phyloP scores from a whole-genome alignment of 2,113 vertebrate species.

The Centropus unirufus region DNA sequence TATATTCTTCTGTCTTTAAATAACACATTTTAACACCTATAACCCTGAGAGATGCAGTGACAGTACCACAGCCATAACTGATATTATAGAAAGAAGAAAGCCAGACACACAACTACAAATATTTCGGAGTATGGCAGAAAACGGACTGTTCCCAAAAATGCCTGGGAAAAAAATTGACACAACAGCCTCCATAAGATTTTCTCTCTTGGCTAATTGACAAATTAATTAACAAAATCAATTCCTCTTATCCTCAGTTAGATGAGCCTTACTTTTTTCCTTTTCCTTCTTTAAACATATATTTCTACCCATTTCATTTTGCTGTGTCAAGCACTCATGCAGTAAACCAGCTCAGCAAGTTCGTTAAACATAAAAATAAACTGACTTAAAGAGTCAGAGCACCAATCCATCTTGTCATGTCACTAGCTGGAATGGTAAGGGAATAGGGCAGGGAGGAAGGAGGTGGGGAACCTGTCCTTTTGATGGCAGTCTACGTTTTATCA shows the following conservation, averaged over 20 bases:
- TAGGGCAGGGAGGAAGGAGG: too few relatives aligned
- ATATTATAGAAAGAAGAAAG: background rate
- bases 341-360: constrained; percentile 24
- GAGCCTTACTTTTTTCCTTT: background rate
- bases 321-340: background rate
- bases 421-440: background rate
- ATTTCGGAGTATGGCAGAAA: background rate
- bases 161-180: background rate
- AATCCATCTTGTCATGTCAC: background rate
- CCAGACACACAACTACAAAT: background rate
- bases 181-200: background rate
- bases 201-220: background rate
- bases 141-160: background rate
- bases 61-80: background rate
- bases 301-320: background rate
- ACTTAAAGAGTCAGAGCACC: background rate
- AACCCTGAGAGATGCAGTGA: background rate
- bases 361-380: constrained; percentile 2
- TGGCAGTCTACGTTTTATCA: background rate
- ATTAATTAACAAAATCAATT: too few relatives aligned
- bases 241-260: background rate
- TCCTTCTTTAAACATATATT: background rate
- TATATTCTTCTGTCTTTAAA: background rate
- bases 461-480: background rate
- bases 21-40: background rate